These are phyloP conservation scores for Drosophila stalkeri DNA, from an alignment of 2,888 invertebrate species.

Conservation along the genomic window DNA sequence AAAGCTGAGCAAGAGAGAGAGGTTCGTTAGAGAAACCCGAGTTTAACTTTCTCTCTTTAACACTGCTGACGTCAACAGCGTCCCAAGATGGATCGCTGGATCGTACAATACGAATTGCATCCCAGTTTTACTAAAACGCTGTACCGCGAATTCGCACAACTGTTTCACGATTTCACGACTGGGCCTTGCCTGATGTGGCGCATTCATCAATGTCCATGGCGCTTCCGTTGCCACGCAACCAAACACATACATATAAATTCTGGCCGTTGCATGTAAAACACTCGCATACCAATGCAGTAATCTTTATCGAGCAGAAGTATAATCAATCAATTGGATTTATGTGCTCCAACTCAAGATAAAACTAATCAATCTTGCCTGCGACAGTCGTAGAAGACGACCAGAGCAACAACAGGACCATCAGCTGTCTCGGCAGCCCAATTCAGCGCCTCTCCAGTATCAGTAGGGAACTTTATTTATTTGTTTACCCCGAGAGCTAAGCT, in stretches of 20 bases:
- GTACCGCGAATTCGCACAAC: slow-evolving; percentile 38
- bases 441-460: slow-evolving; percentile 18
- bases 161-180: slow-evolving; percentile 34
- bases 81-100: slow-evolving; percentile 69
- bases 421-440: neutral
- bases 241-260: slow-evolving; percentile 26
- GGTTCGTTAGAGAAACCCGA: slow-evolving; percentile 45
- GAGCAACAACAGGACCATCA: slow-evolving; percentile 23
- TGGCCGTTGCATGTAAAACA: slow-evolving; percentile 54
- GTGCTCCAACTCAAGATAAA: slow-evolving; percentile 83
- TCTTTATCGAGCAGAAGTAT: slow-evolving; percentile 80
- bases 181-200: slow-evolving; percentile 46
- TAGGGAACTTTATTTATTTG: slow-evolving; percentile 57
- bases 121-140: slow-evolving; percentile 27
- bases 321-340: slow-evolving; percentile 85
- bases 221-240: slow-evolving; percentile 61
- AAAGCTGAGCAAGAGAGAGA: slow-evolving; percentile 54
- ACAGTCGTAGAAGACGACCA: slow-evolving; percentile 60
- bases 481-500: slow-evolving; percentile 27
- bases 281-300: slow-evolving; percentile 66
- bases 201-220: slow-evolving; percentile 76
- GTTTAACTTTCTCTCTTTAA: slow-evolving; percentile 60
- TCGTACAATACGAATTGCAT: slow-evolving; percentile 46
- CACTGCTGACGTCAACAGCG: slow-evolving; percentile 35
- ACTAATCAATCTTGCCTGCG: slow-evolving; percentile 83